Evolutionary conservation across 1,140 invertebrate genomes (phyloP).

Genomic region (Episyrphus balteatus): DNA sequence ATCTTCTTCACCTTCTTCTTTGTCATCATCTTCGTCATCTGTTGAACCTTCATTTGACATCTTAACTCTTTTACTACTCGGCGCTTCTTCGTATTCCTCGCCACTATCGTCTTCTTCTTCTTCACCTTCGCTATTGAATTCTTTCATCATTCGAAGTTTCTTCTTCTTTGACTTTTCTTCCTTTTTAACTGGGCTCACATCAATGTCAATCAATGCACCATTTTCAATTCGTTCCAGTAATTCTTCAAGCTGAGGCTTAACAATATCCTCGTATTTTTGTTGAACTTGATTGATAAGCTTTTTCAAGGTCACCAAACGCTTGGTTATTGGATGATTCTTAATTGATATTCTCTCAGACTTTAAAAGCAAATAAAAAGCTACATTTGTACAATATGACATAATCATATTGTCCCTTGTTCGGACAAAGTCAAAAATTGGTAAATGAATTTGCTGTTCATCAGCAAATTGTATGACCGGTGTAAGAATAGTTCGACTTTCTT

Average conservation of each 20-base stretch:
- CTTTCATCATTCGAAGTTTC: constrained; percentile 30
- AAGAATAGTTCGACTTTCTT: constrained; percentile 50
- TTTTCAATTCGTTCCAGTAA: constrained; percentile 41
- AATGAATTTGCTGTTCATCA: constrained; percentile 39
- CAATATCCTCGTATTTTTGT: constrained; percentile 49
- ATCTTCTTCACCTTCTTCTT: constrained; percentile 19
- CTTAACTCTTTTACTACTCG: constrained; percentile 1
- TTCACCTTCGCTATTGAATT: constrained; percentile 29
- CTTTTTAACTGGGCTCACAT: constrained; percentile 13
- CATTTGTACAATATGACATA: constrained; percentile 74
- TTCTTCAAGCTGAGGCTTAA: constrained; percentile 52
- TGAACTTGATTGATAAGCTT: constrained; percentile 63
- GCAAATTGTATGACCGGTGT: constrained; percentile 54
- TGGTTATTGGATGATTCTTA: constrained; percentile 74
- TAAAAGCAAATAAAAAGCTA: constrained; percentile 74
- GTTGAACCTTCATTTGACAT: constrained; percentile 16
- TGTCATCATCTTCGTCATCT: constrained; percentile 36
- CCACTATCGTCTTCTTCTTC: not conserved
- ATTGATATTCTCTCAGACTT: constrained; percentile 60
- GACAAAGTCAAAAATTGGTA: constrained; percentile 46
- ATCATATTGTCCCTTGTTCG: constrained; percentile 58
- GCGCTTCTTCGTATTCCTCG: not conserved
- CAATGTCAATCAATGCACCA: constrained; percentile 38
- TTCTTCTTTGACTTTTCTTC: constrained; percentile 24
- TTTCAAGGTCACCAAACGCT: constrained; percentile 67